phyloP scores from a whole-genome alignment of 2,797 vertebrate species.

The Falco concolor region DNA sequence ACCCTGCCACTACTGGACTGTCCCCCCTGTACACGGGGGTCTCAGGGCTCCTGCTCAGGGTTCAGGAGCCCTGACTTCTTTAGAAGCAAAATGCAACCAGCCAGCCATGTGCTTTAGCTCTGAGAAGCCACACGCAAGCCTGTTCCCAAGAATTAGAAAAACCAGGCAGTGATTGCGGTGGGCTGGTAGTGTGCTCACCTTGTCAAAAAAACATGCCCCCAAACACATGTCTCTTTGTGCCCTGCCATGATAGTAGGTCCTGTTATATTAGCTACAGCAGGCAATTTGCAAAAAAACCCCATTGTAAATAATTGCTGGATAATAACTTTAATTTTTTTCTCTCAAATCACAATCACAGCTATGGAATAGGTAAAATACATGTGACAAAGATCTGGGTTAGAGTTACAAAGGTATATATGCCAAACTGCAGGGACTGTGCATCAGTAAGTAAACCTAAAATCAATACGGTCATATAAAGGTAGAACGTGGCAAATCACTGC shows the following conservation, averaged over 20 bases:
- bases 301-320: background rate
- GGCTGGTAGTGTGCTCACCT: background rate
- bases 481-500: background rate
- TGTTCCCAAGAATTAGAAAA: background rate
- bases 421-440: background rate
- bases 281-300: background rate
- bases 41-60: background rate
- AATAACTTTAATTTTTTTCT: background rate
- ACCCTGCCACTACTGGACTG: background rate
- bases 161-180: fast-evolving
- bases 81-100: background rate
- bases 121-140: background rate
- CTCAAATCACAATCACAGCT: background rate
- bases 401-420: background rate
- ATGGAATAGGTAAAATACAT: background rate
- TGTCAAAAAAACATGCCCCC: background rate
- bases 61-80: background rate
- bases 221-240: background rate
- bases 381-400: background rate
- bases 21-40: background rate
- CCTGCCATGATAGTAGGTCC: background rate
- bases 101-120: background rate
- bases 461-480: background rate
- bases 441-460: background rate
- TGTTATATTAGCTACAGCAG: background rate